Percentiles rank a stretch among this genome's conserved stretches.
Evolutionary conservation across 2,113 vertebrate species (phyloP).

Genomic region (Aleadryas rufinucha): DNA sequence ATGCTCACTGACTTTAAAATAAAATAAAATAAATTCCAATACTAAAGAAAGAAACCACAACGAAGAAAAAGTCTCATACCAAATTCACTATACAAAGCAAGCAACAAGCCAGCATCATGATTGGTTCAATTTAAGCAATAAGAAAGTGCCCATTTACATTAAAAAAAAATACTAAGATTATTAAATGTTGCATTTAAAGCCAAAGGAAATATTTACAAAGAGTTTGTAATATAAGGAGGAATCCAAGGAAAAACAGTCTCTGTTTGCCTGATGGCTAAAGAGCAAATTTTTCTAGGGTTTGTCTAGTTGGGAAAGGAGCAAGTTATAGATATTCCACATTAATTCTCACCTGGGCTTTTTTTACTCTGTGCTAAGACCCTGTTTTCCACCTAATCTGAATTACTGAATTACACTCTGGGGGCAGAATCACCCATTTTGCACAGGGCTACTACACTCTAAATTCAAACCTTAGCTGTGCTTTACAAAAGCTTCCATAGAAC

Average conservation of each 20-base stretch:
- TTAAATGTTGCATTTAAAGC: neutral
- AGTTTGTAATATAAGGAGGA: neutral
- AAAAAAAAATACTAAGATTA: neutral
- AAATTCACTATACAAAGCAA: neutral
- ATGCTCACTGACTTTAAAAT: neutral
- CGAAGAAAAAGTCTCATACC: neutral
- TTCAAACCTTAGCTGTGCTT: neutral
- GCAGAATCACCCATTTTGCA: neutral
- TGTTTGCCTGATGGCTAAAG: neutral
- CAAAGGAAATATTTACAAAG: conserved; percentile 42
- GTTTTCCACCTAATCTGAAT: neutral
- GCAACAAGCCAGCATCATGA: neutral
- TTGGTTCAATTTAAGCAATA: neutral
- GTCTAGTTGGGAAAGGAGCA: neutral
- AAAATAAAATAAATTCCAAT: neutral
- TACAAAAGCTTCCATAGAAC: neutral
- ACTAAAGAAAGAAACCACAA: neutral
- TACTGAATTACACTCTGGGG: neutral
- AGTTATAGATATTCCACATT: neutral
- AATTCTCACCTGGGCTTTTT: neutral
- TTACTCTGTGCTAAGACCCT: neutral
- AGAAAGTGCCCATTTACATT: neutral
- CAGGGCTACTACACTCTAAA: neutral
- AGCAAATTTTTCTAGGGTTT: neutral
- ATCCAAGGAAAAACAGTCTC: neutral